Evolutionary conservation across 2,797 vertebrate genomes (phyloP), one percentile per base, ranked within the genome.

Genomic region (Rallus crepitans): DNA sequence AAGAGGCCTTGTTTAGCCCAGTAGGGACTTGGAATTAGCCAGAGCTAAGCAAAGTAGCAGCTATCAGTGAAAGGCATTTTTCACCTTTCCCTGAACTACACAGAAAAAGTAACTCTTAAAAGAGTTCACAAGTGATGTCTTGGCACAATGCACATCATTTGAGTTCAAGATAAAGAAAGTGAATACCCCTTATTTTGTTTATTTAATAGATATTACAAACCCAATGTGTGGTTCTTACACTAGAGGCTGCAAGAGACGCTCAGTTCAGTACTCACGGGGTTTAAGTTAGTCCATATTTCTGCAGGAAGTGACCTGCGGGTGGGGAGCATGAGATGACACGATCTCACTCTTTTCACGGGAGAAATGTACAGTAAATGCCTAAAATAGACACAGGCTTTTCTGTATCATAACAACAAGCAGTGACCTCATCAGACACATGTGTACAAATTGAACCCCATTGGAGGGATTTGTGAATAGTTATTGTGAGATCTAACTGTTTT

Each of bases 381-480:
- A 99, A 99, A 99, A 99, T 99, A 99, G 99, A 99, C 99, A 99
- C 99, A 99, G 99, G 99, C 99, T 99, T 99, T 99, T 99, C 99
- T 99, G 99, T 99, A 99, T 99, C 99, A 99, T 98, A 99, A 98
- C 98, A 99, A 99, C 99, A 99, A 99, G 99, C 99, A 99, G 99
- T 98, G 98, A 98, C 98, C 99, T 98, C 98, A 98, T 98, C 98
- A 98, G 98, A 98, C 96, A 98, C 97, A 98, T 78, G 98, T 98
- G 98, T 97, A 98, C 98, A 98, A 98, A 98, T 88, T 11, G 93
- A 98, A 98, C 98, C 98, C 98, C 97, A 98, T 31, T 83, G 98
- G 97, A 97, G 98, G 98, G 98, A 96, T 96, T 97, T 97, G 98
- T 96, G 97, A 98, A 97, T 98, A 97, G 81, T 98, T 97, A 98